Percentiles rank a stretch among this genome's conserved stretches.
phyloP scores from a whole-genome alignment of 2,113 vertebrate species.

The Mystacornis crossleyi region DNA sequence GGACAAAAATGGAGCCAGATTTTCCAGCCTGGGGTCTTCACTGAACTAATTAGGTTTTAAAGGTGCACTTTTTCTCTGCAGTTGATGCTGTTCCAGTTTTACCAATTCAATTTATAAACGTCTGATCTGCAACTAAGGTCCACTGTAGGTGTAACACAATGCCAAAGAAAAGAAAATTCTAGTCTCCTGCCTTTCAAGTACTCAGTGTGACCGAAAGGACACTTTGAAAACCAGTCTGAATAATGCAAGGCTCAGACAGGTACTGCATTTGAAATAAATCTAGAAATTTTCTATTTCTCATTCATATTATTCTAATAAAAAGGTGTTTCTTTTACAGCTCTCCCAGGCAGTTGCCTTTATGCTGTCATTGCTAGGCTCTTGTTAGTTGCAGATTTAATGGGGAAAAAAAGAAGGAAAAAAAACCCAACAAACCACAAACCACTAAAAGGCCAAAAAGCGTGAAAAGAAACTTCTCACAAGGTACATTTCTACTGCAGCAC shows the following conservation, averaged over 20 bases:
- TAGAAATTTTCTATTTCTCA: not conserved
- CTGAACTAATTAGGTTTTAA: not conserved
- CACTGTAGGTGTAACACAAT: not conserved
- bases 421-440: not conserved
- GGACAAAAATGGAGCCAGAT: slow-evolving; percentile 43
- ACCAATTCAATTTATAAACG: not conserved
- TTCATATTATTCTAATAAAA: not conserved
- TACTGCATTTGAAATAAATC: not conserved
- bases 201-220: not conserved
- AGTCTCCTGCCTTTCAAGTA: not conserved
- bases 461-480: not conserved
- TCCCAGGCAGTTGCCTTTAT: not conserved
- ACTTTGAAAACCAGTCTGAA: not conserved
- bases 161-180: not conserved
- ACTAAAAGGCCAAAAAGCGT: not conserved
- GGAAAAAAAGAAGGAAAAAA: not conserved
- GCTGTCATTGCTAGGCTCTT: not conserved
- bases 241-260: not conserved
- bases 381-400: not conserved
- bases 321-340: not conserved
- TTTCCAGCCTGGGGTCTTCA: slow-evolving; percentile 34
- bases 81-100: not conserved
- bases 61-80: not conserved
- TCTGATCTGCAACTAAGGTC: not conserved
- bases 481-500: not conserved